phyloP scores from a whole-genome alignment of 2,113 vertebrate genomes.

The Syngnathus scovelli region DNA sequence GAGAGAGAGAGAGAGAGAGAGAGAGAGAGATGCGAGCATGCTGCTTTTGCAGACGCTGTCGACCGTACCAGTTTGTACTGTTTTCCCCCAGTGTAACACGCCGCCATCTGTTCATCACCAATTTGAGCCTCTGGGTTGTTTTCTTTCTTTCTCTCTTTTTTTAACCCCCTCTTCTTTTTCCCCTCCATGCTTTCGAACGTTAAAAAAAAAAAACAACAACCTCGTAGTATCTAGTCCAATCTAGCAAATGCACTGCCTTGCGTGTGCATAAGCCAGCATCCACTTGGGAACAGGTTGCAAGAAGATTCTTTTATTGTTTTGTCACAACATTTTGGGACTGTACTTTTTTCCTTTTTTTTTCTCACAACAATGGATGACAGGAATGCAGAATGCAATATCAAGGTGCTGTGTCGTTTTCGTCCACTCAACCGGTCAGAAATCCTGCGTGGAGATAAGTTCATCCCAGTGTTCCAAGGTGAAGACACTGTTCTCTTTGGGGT shows the following conservation, averaged over 20 bases:
- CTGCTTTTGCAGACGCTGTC: conserved; percentile 44
- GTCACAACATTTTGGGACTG: conserved; percentile 15
- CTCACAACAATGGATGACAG: conserved; percentile 77
- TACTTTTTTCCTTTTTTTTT: conserved; percentile 12
- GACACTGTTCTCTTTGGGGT: conserved; percentile 86
- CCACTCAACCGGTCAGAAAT: conserved; percentile 85
- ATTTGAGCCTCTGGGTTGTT: conserved; percentile 14
- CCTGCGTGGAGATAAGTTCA: conserved; percentile 83
- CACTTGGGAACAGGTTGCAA: conserved; percentile 22
- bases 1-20: background rate
- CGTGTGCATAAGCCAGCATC: conserved; percentile 28
- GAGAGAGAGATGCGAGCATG: conserved; percentile 32
- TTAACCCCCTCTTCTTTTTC: background rate
- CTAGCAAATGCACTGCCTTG: conserved; percentile 38
- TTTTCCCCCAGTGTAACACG: conserved; percentile 38
- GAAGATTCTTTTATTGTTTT: conserved; percentile 3
- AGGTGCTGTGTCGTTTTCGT: conserved; percentile 89
- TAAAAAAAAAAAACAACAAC: conserved; percentile 29
- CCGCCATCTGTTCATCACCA: conserved; percentile 10
- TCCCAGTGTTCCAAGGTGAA: conserved; percentile 82
- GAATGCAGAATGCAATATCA: conserved; percentile 88
- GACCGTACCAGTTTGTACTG: conserved; percentile 48
- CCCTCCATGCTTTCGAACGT: conserved; percentile 25
- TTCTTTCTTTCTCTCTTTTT: conserved; percentile 9
- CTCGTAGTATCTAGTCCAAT: conserved; percentile 43